Base-by-base conservation (phyloP, 2,797 vertebrate species). In the Rhinoraja longicauda region DNA sequence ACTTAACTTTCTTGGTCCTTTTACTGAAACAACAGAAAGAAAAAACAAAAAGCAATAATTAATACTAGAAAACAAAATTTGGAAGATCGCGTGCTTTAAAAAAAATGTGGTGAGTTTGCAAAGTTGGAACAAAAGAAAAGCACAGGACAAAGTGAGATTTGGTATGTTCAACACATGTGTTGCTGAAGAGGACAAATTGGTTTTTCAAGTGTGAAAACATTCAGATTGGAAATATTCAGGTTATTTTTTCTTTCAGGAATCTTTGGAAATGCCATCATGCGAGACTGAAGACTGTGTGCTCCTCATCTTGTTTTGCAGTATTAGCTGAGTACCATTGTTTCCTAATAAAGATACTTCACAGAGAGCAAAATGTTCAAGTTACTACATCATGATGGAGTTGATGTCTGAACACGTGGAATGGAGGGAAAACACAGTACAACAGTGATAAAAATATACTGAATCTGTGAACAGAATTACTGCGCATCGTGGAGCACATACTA, bases 1-100 rank as follows among this genome's bases (percentile, higher is more conserved):
- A 98, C 98, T 99, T 99, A 99, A 98, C 97, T 99, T 99, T 99
- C 98, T 99, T 97, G 98, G 98, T 97, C 98, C 98, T 98, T 99
- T 99, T 96, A 99, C 98, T 99, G 98, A 97, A 99, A 99, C 97
- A 98, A 99, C 98, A 98, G 97, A 98, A 98, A 98, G 90, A 72
- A 96, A 97, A 96, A 96, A 97, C 96, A 97, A 84, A 97, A 96
- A 95, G 95, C 93, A 95, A 95, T 94, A 96, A 96, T 96, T 96
- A 96, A 96, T 96, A 94, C 94, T 81, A 94, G 95, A 95, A 94
- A 96, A 95, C 94, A 95, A 93, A 95, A 95, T 94, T 95, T 78
- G 62, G 94, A 93, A 0, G 93, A 94, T 94, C 94, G 94, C 94
- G 93, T 94, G 95, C 95, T 77, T 45, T 45, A 82, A 95, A 94